Evolutionary conservation across 2,888 invertebrate species (phyloP), one percentile per base, ranked within the genome.

Genomic region (Ischnus inquisitorius): DNA sequence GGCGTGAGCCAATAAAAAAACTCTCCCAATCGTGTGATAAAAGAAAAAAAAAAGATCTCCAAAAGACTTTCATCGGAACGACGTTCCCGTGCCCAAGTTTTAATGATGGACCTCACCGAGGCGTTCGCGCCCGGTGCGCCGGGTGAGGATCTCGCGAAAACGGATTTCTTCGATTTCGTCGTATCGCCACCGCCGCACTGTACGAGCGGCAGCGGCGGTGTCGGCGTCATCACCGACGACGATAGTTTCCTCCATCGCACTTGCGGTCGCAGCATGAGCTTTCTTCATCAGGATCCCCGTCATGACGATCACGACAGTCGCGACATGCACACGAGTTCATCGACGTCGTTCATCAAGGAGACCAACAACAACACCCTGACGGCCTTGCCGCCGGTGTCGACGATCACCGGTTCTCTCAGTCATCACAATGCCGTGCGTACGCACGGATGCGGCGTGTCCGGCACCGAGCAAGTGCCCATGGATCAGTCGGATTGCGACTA

Each of bases 111-210:
- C 95, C 96, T 97, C 94, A 97, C 97, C 94, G 97, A 97, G 95
- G 95, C 96, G 89, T 96, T 96, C 94, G 95, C 96, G 89, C 95
- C 96, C 93, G 87, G 88, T 62, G 87, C 84, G 39, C 89, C 89
- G 69, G 89, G 89, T 57, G 91, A 97, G 94, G 97, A 97, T 94
- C 95, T 97, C 94, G 96, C 97, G 90, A 97, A 97, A 94, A 97
- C 97, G 88, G 97, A 97, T 94, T 97, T 97, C 95, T 97, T 97
- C 94, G 97, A 97, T 94, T 97, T 97, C 94, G 97, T 97, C 85
- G 97, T 97, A 75, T 96, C 97, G 65, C 97, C 97, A 82, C 92
- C 93, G 3, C 91, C 90, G 1, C 93, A 93, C 78, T 89, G 92
- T 25, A 76, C 91, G 3, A 87, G 90, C 51, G 89, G 89, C 48